Base-by-base conservation (phyloP, 2,888 invertebrate species). In the Drosophila demipolita region DNA sequence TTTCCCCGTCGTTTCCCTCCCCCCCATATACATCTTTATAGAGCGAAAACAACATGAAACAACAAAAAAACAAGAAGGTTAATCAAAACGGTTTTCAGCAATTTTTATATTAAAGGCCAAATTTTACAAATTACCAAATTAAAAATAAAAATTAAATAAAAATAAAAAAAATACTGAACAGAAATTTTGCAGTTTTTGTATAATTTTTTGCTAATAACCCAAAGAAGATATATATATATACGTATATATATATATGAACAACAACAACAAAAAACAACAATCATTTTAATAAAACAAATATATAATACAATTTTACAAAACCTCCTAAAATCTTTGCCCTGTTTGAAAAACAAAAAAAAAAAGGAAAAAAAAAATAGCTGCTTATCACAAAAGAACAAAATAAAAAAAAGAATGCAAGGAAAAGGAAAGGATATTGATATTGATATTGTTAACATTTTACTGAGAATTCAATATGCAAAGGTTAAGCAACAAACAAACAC, bases 21-120 rank as follows among this genome's bases (percentile, higher is more conserved):
- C 45, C 68, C 53, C 11, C 42, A 64, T 42, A 72, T 67, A 55
- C 88, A 83, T 40, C 59, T 61, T 60, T 66, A 55, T 38, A 73
- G 57, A 52, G 60, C 38, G 55, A 60, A 57, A 64, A 66, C 59
- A 48, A 36, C 38, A 60, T 49, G 49, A 48, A 68, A 20, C 58
- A 48, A 65, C 59, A 57, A 54, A 57, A n/a, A 36, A 61, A 62
- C 35, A 63, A 59, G 68, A 79, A 74, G 83, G 75, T 86, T 86
- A 86, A 88, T 90, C 87, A 76, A 81, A 86, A 88, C 70, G 87
- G 87, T 87, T 87, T 87, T 87, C 87, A 87, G 65, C 80, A 86
- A 82, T 85, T 87, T 89, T 83, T 89, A 80, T 80, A 88, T 82
- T 88, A 82, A 88, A 66, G 89, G 87, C 87, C 87, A 87, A 87